Evolutionary conservation across 2,797 vertebrate species (phyloP), one percentile per base, ranked within the genome.

Genomic region (Novumbra hubbsi): DNA sequence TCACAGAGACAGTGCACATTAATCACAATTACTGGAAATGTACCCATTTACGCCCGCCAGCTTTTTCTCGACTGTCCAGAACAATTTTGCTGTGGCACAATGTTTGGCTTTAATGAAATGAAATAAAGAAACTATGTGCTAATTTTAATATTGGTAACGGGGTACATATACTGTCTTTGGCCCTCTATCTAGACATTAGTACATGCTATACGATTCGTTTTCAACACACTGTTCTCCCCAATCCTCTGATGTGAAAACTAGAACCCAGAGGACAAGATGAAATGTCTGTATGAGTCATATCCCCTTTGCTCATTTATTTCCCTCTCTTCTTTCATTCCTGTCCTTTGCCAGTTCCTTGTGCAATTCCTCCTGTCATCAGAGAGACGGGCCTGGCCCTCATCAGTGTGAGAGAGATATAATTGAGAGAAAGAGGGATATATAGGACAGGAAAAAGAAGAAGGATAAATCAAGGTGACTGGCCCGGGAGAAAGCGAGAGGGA

Each of bases 311-410:
- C 14, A 14, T 21, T 27, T 28, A n/a, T 24, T 30, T 63, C 4
- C 19, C 34, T 41, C 65, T 67, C 50, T 9, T 64, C 32, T 64
- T 28, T 69, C 67, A 73, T 45, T 71, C 68, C 55, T 69, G 72
- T 67, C 55, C 55, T 32, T 62, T 77, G 70, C 70, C 67, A 76
- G 73, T 78, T 45, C 41, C 41, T 45, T 45, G 14, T 45, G 12
- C 9, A 45, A 2, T 45, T 45, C 41, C 41, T 45, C 41, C 41
- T 45, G 41, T 45, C 41, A 45, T 45, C 66, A 34, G 78, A 70
- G 30, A 80, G 1, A 76, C 77, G 21, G 41, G 28, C 62, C 16
- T 28, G 62, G 17, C 78, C 79, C 82, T 72, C 74, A 78, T 84
- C 76, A 73, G 60, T 27, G 66, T 16, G 11, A 49, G 21, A 70